Conservation (phyloP, 2,797 vertebrate genomes). For the Acanthurus leucopareius region DNA sequence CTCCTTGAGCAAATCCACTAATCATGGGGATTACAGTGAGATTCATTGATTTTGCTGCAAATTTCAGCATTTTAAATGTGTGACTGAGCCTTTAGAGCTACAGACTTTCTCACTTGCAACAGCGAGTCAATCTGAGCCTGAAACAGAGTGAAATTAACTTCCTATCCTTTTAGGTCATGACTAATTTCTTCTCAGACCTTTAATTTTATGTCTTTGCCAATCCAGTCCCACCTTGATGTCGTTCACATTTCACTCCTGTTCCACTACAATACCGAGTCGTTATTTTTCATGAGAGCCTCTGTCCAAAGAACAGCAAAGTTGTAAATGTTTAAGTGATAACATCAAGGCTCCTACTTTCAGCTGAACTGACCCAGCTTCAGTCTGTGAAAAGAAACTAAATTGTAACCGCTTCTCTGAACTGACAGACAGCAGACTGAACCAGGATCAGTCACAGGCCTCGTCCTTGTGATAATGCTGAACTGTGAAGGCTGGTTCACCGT, state of each 20-base stretch:
- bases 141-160: constrained; percentile 14
- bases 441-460: background rate
- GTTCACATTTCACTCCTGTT: background rate
- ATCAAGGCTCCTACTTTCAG: background rate
- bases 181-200: constrained; percentile 7
- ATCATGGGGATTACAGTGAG: background rate
- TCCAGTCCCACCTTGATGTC: background rate
- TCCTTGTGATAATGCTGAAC: constrained; percentile 13
- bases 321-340: constrained; percentile 6
- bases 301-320: background rate
- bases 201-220: background rate
- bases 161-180: constrained; percentile 15
- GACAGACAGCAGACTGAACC: background rate
- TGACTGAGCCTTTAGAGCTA: background rate
- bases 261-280: background rate
- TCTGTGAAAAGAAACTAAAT: background rate
- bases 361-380: background rate
- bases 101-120: background rate
- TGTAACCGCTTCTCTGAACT: background rate
- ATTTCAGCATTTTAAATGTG: background rate
- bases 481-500: constrained; percentile 22
- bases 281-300: constrained; percentile 8
- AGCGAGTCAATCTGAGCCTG: background rate
- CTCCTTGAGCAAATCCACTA: background rate
- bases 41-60: background rate